Evolutionary conservation across 2,888 invertebrate species (phyloP).

Genomic region (Mallateleia sp.): DNA sequence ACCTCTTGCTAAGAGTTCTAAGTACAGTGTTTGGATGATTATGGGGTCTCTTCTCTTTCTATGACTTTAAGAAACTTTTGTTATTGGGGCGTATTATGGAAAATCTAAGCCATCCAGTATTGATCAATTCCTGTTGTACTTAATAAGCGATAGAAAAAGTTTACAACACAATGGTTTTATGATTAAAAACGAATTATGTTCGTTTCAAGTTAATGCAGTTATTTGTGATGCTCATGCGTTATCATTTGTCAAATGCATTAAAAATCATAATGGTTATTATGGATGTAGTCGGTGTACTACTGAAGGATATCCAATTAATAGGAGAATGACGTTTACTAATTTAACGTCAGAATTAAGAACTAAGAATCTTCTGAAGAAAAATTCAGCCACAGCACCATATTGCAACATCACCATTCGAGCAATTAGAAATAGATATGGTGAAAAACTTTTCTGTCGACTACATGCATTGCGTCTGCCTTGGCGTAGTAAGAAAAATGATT

Average conservation of each 20-base stretch:
- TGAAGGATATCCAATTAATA: neutral
- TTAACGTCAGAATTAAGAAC: constrained; percentile 20
- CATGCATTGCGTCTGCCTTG: constrained; percentile 43
- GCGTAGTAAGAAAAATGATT: constrained; percentile 2
- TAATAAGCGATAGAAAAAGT: constrained; percentile 25
- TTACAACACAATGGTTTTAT: constrained; percentile 7
- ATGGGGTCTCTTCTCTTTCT: constrained; percentile 15
- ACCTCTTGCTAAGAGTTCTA: constrained; percentile 28
- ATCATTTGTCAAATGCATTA: constrained; percentile 20
- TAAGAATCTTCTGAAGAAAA: constrained; percentile 10
- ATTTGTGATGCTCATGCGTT: constrained; percentile 45
- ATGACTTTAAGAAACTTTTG: constrained; percentile 16
- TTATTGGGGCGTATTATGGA: constrained; percentile 48
- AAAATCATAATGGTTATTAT: constrained; percentile 29
- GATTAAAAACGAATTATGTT: neutral
- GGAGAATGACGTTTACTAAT: constrained; percentile 39
- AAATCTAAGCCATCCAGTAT: constrained; percentile 25
- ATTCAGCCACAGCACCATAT: constrained; percentile 3
- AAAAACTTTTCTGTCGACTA: constrained; percentile 22
- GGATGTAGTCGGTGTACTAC: constrained; percentile 4
- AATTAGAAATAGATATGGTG: constrained; percentile 12
- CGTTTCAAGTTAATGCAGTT: constrained; percentile 8
- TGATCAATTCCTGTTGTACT: constrained; percentile 16
- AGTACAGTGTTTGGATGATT: constrained; percentile 35
- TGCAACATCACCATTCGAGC: constrained; percentile 14